phyloP scores from a whole-genome alignment of 53 echinoderm and acorn worm genomes.

The Luidia sarsii region DNA sequence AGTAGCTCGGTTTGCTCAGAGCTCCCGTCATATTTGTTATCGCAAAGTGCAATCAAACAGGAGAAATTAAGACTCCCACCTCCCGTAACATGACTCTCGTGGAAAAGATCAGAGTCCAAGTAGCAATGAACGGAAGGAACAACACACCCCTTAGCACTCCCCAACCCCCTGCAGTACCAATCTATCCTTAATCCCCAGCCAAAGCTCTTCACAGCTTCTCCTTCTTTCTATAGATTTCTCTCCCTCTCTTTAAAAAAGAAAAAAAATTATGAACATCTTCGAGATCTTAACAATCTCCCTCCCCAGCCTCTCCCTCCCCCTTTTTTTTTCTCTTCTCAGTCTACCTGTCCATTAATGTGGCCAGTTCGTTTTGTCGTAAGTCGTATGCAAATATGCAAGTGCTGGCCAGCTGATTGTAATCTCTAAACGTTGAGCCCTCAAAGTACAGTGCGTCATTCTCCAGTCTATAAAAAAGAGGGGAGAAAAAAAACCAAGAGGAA shows the following conservation, averaged over 20 bases:
- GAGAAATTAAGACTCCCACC: background rate
- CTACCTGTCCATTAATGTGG: conserved; percentile 41
- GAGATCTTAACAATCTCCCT: conserved; percentile 26
- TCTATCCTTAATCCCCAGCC: conserved; percentile 11
- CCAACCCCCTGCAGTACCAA: conserved; percentile 28
- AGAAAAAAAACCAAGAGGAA: background rate
- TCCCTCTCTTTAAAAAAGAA: too few relatives aligned
- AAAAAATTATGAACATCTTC: conserved; percentile 41
- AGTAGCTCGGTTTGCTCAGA: too few relatives aligned
- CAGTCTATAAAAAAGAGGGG: too few relatives aligned
- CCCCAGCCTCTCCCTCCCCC: background rate
- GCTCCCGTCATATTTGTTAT: background rate
- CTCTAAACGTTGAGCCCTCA: conserved; percentile 26
- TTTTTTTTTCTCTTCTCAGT: background rate
- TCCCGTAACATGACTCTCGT: background rate
- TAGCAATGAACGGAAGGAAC: conserved; percentile 48
- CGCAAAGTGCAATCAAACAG: conserved; percentile 10
- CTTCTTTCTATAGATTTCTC: background rate
- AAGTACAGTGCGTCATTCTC: conserved; percentile 33
- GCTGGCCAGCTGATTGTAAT: conserved; percentile 34
- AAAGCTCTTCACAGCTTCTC: background rate
- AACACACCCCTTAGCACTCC: conserved; percentile 9
- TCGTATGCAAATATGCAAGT: conserved; percentile 40
- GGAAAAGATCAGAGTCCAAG: conserved; percentile 17
- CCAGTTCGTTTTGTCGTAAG: conserved; percentile 45